Percentiles rank a stretch among this genome's conserved stretches.
These are phyloP conservation scores for Sebastes elongatus DNA, from an alignment of 2,797 vertebrate species.

Conservation along the genomic window DNA sequence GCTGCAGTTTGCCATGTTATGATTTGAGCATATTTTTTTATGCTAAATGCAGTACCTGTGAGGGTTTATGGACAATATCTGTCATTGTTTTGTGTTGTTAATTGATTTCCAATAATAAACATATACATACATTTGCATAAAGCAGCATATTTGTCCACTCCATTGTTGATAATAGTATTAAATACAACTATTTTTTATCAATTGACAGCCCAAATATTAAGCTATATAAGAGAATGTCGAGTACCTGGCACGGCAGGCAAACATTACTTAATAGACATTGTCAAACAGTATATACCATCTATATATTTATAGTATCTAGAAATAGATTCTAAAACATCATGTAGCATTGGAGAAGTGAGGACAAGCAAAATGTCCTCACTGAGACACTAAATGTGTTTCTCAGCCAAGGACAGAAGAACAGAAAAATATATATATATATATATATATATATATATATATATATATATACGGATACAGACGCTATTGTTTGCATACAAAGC, in stretches of 20 bases:
- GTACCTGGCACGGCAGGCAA: not conserved
- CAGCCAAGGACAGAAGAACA: not conserved
- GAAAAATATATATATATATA: not conserved
- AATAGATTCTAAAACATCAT: not conserved
- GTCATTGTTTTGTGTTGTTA: too few species aligned
- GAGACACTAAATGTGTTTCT: not conserved
- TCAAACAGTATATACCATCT: not conserved
- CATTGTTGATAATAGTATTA: too few species aligned
- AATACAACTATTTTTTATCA: too few species aligned
- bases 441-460: not conserved
- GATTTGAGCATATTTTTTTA: too few species aligned
- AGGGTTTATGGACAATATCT: too few species aligned
- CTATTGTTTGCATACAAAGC: constrained; percentile 51
- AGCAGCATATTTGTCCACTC: too few species aligned
- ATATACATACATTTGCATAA: too few species aligned
- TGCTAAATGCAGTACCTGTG: too few species aligned
- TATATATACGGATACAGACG: not conserved
- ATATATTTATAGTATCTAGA: not conserved
- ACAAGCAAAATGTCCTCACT: not conserved
- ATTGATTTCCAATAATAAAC: too few species aligned
- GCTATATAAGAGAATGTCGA: too few species aligned
- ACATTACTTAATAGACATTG: not conserved
- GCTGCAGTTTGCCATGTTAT: too few species aligned
- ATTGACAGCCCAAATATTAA: too few species aligned
- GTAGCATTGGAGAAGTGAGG: not conserved